These are phyloP conservation scores for Peromyscus leucopus DNA, from an alignment of 2,113 vertebrate genomes.

Conservation along the genomic window DNA sequence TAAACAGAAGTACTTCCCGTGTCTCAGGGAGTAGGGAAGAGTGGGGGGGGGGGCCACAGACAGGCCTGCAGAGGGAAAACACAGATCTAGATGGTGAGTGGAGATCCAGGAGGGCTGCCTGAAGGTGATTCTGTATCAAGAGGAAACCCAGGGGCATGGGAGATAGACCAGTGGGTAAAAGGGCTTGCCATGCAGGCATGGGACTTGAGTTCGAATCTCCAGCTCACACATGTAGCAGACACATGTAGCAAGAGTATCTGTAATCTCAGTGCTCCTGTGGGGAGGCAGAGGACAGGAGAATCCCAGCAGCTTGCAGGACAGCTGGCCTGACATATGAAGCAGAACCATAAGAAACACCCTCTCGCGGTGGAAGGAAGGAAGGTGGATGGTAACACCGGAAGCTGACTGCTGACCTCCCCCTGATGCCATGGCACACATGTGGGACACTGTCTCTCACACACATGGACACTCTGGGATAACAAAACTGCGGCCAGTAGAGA, in stretches of 20 bases:
- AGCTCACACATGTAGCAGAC: too few species aligned
- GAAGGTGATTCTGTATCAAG: neutral
- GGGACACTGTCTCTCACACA: too few species aligned
- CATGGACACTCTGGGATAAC: neutral
- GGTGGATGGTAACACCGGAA: neutral
- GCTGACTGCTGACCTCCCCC: neutral
- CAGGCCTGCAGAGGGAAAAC: neutral
- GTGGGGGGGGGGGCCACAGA: neutral
- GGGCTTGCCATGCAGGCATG: too few species aligned
- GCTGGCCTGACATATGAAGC: neutral
- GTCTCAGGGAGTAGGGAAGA: neutral
- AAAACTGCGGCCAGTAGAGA: neutral
- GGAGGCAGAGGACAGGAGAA: neutral
- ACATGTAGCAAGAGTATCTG: neutral
- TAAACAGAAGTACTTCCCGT: neutral
- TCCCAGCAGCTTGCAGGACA: neutral
- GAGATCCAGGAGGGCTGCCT: neutral
- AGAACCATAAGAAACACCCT: too few species aligned
- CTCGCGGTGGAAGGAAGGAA: neutral
- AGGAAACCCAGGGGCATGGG: neutral
- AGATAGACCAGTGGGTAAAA: neutral
- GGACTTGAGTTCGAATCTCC: neutral
- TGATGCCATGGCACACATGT: too few species aligned
- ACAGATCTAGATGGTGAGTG: neutral
- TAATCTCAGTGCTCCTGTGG: neutral